Conservation (phyloP, 2,113 vertebrate species). For the Paracyprichromis sp. region DNA sequence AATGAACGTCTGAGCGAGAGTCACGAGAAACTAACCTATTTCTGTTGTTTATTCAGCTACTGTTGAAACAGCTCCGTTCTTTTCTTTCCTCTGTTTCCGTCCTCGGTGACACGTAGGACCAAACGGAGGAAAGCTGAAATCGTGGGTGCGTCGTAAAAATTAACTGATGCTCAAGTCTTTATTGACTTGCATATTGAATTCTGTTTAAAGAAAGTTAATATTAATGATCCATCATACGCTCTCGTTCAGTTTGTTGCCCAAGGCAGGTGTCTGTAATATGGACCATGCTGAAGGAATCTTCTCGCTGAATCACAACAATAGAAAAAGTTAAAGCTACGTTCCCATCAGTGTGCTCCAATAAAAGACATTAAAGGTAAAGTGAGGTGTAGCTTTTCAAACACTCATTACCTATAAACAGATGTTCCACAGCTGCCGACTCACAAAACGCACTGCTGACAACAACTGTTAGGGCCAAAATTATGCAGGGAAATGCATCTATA, state of each 20-base stretch:
- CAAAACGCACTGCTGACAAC: conserved; percentile 60
- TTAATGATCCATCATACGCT: conserved; percentile 61
- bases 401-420: conserved; percentile 71
- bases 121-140: neutral
- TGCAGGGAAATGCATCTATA: conserved; percentile 46
- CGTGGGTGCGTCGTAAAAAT: conserved; percentile 19
- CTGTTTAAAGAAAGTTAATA: conserved; percentile 63
- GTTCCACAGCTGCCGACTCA: conserved; percentile 67
- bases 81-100: neutral
- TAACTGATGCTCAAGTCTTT: conserved; percentile 44
- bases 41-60: conserved; percentile 44
- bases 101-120: neutral
- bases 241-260: conserved; percentile 20
- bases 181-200: conserved; percentile 57
- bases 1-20: neutral
- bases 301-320: conserved; percentile 51
- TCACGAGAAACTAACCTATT: conserved; percentile 25
- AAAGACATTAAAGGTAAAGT: conserved; percentile 68
- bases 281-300: conserved; percentile 45
- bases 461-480: conserved; percentile 63
- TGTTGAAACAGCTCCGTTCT: conserved; percentile 17
- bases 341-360: conserved; percentile 57
- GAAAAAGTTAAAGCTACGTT: conserved; percentile 53
- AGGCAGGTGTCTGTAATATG: conserved; percentile 33
- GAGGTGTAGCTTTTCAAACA: conserved; percentile 62